Evolutionary conservation across 2,888 invertebrate species (phyloP).

Genomic region (Cataglyphis rosenhaueri): DNA sequence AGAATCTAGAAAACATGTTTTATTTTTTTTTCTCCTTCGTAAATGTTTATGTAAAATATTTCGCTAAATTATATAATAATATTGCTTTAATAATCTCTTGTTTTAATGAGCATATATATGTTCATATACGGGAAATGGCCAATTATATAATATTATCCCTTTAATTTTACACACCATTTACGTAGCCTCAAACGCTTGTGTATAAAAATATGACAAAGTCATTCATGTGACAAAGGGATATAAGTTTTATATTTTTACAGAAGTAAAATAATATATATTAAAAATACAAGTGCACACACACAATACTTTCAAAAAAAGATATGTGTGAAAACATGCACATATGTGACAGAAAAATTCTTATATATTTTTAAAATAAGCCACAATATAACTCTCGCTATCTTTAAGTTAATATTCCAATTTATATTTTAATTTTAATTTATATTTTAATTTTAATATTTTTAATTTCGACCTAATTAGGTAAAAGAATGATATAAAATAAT

Average conservation of each 20-base stretch:
- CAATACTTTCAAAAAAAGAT: not conserved
- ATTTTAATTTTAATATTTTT: no score
- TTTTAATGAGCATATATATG: not conserved
- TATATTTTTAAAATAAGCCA: not conserved
- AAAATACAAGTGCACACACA: not conserved
- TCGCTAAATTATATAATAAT: slow-evolving; percentile 5
- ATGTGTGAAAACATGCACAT: not conserved
- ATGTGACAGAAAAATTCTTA: not conserved
- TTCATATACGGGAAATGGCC: slow-evolving; percentile 26
- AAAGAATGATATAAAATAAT: not conserved
- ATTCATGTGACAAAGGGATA: not conserved
- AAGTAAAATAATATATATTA: not conserved
- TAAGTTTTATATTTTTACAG: not conserved
- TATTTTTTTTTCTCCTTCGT: not conserved
- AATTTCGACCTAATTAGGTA: not conserved
- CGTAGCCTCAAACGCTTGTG: not conserved
- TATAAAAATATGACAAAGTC: not conserved
- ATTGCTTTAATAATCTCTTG: not conserved
- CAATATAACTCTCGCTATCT: not conserved
- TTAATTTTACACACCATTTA: slow-evolving; percentile 34
- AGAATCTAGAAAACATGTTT: not conserved
- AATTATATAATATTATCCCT: slow-evolving; percentile 32
- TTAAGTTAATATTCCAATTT: not conserved
- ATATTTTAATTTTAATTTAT: slow-evolving; percentile 3
- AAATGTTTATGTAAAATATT: not conserved